Evolutionary conservation across 2,888 invertebrate species (phyloP), one percentile per base, ranked within the genome.

Genomic region (Tolmerus cingulatus): DNA sequence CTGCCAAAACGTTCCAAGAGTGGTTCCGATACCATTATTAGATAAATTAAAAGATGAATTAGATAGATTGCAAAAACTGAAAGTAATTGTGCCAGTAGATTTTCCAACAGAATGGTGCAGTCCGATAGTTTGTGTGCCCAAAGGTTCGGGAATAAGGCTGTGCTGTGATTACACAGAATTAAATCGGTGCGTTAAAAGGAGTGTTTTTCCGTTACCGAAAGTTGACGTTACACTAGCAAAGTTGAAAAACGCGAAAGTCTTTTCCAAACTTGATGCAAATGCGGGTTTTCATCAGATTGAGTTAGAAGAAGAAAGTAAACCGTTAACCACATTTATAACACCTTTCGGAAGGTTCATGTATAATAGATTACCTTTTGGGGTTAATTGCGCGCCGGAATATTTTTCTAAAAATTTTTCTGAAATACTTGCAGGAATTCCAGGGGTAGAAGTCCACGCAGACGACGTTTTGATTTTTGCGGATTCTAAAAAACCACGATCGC

Each of bases 221-320:
- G 87, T 89, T 14, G 89, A 90, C 16, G 78, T 87, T 12, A 87
- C 89, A 19, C 79, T 89, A 3, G 87, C 89, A 19, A 86, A 89
- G 43, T 79, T 91, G 12, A 16, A 37, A 37, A 55, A 19, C 87
- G 87, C 89, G 0, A 88, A 88, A 77, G 84, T 82, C 23, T 91
- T 90, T 46, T 86, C 89, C 5, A 91, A 91, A 89, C 88, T 92
- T 7, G 91, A 92, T 85, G 86, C 92, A 16, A 88, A 88, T 5
- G 74, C 74, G 3, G 86, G 88, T 16, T 88, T 88, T 81, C 87
- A 81, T 87, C 87, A 88, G n/a, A 84, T 89, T 4, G 78, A 77
- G 4, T 27, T 81, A 19, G 43, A 23, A n/a, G 14, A 77, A 74
- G 74, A 77, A 76, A 40, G 76, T 34, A 74, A 77, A 82, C 12